Conservation (phyloP, 2,113 vertebrate species). For the Petrocephalus zakoni region DNA sequence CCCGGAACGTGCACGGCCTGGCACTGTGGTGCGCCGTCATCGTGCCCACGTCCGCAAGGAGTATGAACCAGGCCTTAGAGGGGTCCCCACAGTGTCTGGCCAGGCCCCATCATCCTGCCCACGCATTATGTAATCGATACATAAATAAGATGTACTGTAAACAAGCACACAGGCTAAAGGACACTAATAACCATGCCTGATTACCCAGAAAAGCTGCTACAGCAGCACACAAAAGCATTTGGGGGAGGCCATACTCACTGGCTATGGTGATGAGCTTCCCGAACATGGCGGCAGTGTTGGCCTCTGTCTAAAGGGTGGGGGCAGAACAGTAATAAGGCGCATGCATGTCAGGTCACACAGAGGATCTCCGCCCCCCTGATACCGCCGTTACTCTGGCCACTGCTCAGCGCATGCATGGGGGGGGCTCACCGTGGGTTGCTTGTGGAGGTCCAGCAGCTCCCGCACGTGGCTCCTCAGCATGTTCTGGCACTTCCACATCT, state of each 20-base stretch:
- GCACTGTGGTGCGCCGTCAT: background rate
- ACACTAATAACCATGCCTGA: background rate
- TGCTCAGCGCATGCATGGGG: background rate
- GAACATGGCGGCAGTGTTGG: constrained; percentile 90
- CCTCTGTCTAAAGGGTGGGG: constrained; percentile 72
- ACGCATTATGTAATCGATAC: background rate
- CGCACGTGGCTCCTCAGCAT: constrained; percentile 91
- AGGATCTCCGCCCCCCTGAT: too few relatives aligned
- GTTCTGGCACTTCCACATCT: constrained; percentile 99
- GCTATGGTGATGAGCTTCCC: constrained; percentile 96
- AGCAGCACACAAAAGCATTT: too few relatives aligned
- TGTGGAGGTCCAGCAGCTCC: constrained; percentile 93
- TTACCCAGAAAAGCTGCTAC: too few relatives aligned
- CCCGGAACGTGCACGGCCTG: background rate
- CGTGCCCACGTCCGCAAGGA: background rate
- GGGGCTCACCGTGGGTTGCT: constrained; percentile 77
- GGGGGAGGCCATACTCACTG: constrained; percentile 68
- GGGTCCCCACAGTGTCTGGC: background rate
- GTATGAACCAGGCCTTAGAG: background rate
- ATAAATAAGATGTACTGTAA: background rate
- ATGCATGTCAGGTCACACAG: background rate
- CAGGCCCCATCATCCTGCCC: background rate
- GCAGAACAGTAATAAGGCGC: background rate
- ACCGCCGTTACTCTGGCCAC: background rate
- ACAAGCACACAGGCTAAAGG: background rate